Evolutionary conservation across 2,113 vertebrate genomes (phyloP).

Genomic region (Sula dactylatra): DNA sequence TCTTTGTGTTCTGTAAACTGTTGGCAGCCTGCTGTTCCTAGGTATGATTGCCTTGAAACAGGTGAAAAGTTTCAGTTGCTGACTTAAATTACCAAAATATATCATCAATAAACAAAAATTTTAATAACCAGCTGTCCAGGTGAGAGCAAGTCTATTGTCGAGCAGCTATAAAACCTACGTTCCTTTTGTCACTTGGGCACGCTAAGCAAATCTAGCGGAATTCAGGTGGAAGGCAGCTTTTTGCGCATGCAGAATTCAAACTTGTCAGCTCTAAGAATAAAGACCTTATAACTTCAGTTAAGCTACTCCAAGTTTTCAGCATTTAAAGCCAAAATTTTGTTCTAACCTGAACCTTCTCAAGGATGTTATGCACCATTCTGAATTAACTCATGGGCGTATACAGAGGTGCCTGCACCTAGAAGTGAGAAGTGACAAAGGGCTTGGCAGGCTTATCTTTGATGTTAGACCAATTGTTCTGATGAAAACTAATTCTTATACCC

Average conservation of each 20-base stretch:
- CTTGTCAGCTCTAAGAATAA: background rate
- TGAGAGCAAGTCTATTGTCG: rapidly evolving
- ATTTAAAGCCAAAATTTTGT: background rate
- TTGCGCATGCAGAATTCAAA: background rate
- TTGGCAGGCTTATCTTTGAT: background rate
- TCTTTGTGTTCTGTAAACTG: background rate
- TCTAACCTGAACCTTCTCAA: background rate
- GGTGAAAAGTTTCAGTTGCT: background rate
- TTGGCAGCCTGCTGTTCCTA: background rate
- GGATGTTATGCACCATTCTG: rapidly evolving
- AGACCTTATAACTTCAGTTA: background rate
- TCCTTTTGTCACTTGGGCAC: background rate
- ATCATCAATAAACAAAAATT: background rate
- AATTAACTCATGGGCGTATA: rapidly evolving
- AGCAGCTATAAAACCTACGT: background rate
- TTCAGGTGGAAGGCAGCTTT: background rate
- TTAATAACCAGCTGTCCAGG: background rate
- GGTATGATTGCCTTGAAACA: background rate
- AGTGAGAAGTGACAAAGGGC: background rate
- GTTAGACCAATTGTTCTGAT: background rate
- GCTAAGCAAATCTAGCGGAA: background rate
- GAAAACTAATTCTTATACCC: background rate
- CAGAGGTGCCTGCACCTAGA: background rate
- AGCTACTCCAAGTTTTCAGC: background rate
- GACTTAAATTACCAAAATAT: background rate